These are phyloP conservation scores for Lottia scabra DNA, from an alignment of 2,888 invertebrate species.

Conservation along the genomic window DNA sequence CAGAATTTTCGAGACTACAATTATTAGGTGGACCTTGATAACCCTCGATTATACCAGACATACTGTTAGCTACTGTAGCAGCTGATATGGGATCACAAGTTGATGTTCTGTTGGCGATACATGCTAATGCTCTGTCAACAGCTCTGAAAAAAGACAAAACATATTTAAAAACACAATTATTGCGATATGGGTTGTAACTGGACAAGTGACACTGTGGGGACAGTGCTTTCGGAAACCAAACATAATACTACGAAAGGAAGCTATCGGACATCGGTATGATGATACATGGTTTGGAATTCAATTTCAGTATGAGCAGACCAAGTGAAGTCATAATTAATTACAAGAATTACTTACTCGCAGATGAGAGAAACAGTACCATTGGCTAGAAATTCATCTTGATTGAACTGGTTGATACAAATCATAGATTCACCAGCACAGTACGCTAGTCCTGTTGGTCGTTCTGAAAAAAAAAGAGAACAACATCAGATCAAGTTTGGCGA, in stretches of 20 bases:
- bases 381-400: background rate
- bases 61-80: background rate
- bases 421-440: background rate
- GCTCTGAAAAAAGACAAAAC: too few relatives aligned
- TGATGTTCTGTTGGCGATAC: background rate
- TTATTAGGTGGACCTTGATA: conserved; percentile 5
- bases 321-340: too few relatives aligned
- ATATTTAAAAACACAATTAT: too few relatives aligned
- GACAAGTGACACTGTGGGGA: too few relatives aligned
- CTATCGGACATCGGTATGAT: too few relatives aligned
- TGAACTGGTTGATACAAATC: background rate
- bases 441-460: background rate
- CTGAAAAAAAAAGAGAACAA: background rate
- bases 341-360: background rate
- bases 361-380: background rate
- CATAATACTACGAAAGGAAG: too few relatives aligned
- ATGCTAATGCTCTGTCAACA: background rate
- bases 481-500: too few relatives aligned
- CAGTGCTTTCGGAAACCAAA: too few relatives aligned
- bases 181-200: too few relatives aligned
- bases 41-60: background rate
- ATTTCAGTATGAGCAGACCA: too few relatives aligned
- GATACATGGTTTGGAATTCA: too few relatives aligned
- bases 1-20: background rate
- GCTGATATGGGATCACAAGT: background rate